phyloP scores from a whole-genome alignment of 2,113 vertebrate species.

The Tachycineta bicolor region DNA sequence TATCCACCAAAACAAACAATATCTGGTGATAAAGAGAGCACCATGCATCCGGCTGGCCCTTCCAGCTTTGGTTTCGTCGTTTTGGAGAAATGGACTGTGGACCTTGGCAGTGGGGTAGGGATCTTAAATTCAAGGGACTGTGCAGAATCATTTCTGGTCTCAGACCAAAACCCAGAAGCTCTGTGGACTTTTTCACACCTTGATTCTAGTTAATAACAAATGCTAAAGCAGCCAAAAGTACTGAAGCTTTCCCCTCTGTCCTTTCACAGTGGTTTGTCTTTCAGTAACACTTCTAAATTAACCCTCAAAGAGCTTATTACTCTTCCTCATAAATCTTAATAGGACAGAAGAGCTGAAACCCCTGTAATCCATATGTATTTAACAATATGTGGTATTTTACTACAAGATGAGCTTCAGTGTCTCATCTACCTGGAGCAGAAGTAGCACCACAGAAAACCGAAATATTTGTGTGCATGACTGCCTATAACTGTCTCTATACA shows the following conservation, averaged over 20 bases:
- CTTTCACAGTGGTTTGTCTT: neutral
- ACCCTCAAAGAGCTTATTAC: neutral
- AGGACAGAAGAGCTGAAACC: neutral
- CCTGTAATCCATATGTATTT: neutral
- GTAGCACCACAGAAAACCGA: neutral
- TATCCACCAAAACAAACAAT: slow-evolving; percentile 84
- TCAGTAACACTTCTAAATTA: neutral
- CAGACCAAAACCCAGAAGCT: neutral
- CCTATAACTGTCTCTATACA: neutral
- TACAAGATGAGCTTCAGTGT: neutral
- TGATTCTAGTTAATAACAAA: neutral
- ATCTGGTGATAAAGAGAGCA: slow-evolving; percentile 71
- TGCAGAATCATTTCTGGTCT: neutral
- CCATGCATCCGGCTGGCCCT: neutral
- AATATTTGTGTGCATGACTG: neutral
- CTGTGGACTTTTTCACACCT: neutral
- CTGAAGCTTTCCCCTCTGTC: neutral
- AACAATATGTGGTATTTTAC: neutral
- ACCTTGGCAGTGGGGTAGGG: neutral
- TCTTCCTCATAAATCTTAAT: neutral
- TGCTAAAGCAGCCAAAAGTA: neutral
- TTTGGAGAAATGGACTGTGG: neutral
- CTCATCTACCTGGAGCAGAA: neutral
- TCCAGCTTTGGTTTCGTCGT: neutral
- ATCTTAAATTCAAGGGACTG: neutral